phyloP scores from a whole-genome alignment of 2,888 invertebrate species.

The Cylloceria caligata region DNA sequence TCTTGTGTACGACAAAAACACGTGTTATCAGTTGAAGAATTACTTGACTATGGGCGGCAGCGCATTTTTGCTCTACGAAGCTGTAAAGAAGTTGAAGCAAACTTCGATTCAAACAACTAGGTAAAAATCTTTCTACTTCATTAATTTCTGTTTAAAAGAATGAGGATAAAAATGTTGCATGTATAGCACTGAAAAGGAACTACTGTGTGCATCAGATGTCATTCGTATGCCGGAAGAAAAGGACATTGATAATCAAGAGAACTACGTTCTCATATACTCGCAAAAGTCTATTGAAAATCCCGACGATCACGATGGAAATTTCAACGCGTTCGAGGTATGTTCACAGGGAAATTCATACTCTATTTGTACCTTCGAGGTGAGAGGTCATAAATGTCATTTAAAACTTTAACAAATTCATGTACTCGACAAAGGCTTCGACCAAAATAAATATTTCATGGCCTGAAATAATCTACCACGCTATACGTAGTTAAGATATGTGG shows the following conservation, averaged over 20 bases:
- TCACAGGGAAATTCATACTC: slow-evolving; percentile 73
- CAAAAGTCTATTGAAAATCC: slow-evolving; percentile 83
- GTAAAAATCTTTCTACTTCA: slow-evolving; percentile 80
- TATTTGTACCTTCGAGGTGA: neutral
- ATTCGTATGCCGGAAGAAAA: slow-evolving; percentile 72
- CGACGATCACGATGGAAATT: slow-evolving; percentile 62
- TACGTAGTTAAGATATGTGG: too few species aligned
- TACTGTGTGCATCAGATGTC: slow-evolving; percentile 70
- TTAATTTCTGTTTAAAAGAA: slow-evolving; percentile 22
- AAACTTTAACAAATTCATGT: too few species aligned
- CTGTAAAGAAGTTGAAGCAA: slow-evolving; percentile 76
- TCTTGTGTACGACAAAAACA: slow-evolving; percentile 93
- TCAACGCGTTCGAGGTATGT: slow-evolving; percentile 78
- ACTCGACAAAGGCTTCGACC: too few species aligned
- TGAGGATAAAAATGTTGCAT: slow-evolving; percentile 17
- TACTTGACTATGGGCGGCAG: slow-evolving; percentile 80
- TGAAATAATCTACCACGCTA: too few species aligned
- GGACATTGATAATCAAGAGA: slow-evolving; percentile 87
- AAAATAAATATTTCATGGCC: too few species aligned
- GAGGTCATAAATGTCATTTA: neutral
- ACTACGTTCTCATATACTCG: slow-evolving; percentile 90
- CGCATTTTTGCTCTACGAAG: slow-evolving; percentile 78
- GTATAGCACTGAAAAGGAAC: slow-evolving; percentile 57
- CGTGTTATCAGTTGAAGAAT: slow-evolving; percentile 92
- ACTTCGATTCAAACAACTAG: slow-evolving; percentile 70